Base-by-base conservation (phyloP, 2,888 invertebrate species). In the Nomada fucata region DNA sequence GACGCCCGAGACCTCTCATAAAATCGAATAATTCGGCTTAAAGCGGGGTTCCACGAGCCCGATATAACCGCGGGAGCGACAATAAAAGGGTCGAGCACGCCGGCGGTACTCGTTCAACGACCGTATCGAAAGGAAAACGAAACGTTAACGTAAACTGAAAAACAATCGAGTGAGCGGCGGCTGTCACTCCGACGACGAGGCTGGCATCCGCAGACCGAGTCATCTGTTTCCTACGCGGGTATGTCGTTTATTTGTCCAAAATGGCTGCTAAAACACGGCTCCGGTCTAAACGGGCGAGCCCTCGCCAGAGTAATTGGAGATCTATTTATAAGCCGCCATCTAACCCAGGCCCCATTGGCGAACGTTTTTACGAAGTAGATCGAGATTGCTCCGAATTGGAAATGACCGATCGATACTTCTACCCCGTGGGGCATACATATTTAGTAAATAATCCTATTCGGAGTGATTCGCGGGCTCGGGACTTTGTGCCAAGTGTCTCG, bases 181-280 rank as follows among this genome's bases (percentile, higher is more conserved):
- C 92, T 93, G 93, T 93, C 93, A 93, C 93, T 92, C 92, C 85
- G 74, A 76, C 86, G 89, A 90, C 91, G 89, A 90, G 64, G 90
- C 91, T 90, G 86, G 89, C 89, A 86, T 86, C 86, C 89, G 89
- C 89, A 89, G 86, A 75, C 88, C 67, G 86, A 92, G 92, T 92
- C 93, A 91, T 92, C 92, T 93, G 93, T 92, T 93, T 91, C 92
- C 81, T 88, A 86, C 86, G 84, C 76, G 84, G 84, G 76, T 53
- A 13, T 79, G 88, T 89, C 89, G 93, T 93, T 93, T 93, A 92
- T 93, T 93, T 92, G 92, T 93, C 92, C 92, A 93, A 92, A 91
- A 92, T 92, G 92, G 90, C 92, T 87, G 92, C 92, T 92, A 92
- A 92, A 92, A 92, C 90, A 90, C 86, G 83, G 86, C 59, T 29